Evolutionary conservation across 1,140 invertebrate species (phyloP), one percentile per base, ranked within the genome.

Genomic region (Streblospio benedicti): DNA sequence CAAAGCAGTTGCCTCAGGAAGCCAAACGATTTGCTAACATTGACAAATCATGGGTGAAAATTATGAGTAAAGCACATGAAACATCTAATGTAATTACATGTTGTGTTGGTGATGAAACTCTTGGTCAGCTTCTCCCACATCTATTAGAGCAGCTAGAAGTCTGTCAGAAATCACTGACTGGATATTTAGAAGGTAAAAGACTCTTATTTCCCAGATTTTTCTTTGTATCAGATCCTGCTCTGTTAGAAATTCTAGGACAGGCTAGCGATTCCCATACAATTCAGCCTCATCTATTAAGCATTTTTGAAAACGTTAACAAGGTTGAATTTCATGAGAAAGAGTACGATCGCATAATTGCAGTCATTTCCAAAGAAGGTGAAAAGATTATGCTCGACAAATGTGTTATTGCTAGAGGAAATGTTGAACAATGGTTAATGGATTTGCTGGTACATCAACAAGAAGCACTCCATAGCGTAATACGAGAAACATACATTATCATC

Each of bases 151-250:
- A 97, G 73, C 76, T 97, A 28, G 94, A 97, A 76, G 79, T 97
- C 0, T 97, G 94, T 77, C 93, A 97, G 76, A 97, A 97, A 79
- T 95, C 91, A 43, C 80, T 97, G 4, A 94, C 91, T 67, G 94
- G 93, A n/a, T 97, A 97, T 77, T 79, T 97, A 27, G 93, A 97
- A 71, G 92, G 91, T 72, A 97, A 97, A 73, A 82, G 93, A 20
- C 88, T 91, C 75, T 88, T 95, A 85, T 97, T 97, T 76, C 93
- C 93, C n/a, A 80, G 94, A 67, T 97, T 97, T 71, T 97, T 97
- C 80, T 97, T 97, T 69, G 93, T 97, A 0, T 97, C 93, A 1
- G 94, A 97, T 81, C 93, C 94, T 1, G 92, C 93, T 0, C 76
- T 97, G 47, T 77, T 97, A 49, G 94, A 97, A 76, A 96, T 97